Conservation (phyloP, 2,888 invertebrate genomes). For the Eupithecia tripunctaria region DNA sequence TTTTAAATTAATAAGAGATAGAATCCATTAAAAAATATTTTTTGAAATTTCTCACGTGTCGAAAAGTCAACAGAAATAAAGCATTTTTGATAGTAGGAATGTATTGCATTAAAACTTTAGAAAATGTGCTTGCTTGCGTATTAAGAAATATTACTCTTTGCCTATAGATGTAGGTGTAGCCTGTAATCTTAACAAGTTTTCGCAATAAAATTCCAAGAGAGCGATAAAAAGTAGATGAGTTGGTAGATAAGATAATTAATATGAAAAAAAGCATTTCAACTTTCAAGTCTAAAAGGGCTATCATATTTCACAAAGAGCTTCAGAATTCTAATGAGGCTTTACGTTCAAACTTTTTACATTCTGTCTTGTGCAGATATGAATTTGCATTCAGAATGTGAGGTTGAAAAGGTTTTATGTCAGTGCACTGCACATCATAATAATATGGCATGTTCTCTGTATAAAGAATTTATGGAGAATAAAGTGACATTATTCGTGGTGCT, state of each 20-base stretch:
- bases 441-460: neutral
- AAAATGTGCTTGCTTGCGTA: neutral
- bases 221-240: neutral
- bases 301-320: slow-evolving; percentile 6
- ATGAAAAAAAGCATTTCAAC: neutral
- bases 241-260: neutral
- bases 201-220: neutral
- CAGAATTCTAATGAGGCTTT: slow-evolving; percentile 17
- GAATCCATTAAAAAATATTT: too few species aligned
- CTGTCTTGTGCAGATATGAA: slow-evolving; percentile 18
- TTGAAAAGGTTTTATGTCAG: slow-evolving; percentile 29
- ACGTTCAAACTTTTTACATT: slow-evolving; percentile 22
- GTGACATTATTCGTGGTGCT: neutral
- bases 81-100: too few species aligned
- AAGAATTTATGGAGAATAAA: neutral
- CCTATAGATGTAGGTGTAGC: too few species aligned
- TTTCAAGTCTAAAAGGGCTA: neutral
- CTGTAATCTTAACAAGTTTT: neutral
- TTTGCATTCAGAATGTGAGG: slow-evolving; percentile 15
- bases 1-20: too few species aligned
- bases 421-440: slow-evolving; percentile 27
- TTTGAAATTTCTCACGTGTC: too few species aligned
- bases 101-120: neutral
- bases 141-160: neutral
- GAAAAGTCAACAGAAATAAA: too few species aligned